These are phyloP conservation scores for Tineola bisselliella DNA, from an alignment of 2,888 invertebrate genomes.

Conservation along the genomic window DNA sequence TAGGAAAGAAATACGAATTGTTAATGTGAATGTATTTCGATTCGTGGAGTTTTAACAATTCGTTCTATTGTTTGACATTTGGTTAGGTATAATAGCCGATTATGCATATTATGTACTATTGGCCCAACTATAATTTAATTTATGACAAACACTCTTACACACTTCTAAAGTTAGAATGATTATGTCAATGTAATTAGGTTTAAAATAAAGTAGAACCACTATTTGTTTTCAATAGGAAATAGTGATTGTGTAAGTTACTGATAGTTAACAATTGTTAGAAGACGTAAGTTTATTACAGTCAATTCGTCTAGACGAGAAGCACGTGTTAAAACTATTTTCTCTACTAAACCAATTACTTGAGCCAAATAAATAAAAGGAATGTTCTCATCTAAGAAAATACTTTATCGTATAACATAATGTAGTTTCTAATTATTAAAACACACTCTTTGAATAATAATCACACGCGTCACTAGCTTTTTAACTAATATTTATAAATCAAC, in stretches of 20 bases:
- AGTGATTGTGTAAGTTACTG: not conserved
- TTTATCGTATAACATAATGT: too few species aligned
- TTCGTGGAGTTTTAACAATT: not conserved
- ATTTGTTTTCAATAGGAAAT: not conserved
- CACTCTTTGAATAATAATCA: not conserved
- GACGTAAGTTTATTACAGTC: slow-evolving; percentile 53
- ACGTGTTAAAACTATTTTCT: slow-evolving; percentile 61
- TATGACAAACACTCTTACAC: too few species aligned
- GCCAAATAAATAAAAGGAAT: slow-evolving; percentile 49
- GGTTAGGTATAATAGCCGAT: too few species aligned
- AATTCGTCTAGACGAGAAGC: slow-evolving; percentile 52
- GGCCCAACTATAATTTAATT: too few species aligned
- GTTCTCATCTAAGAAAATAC: slow-evolving; percentile 15
- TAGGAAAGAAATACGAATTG: not conserved
- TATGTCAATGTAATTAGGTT: too few species aligned
- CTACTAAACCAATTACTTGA: slow-evolving; percentile 54
- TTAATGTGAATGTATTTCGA: not conserved
- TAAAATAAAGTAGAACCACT: not conserved
- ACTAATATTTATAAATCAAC: too few species aligned
- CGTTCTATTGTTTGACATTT: too few species aligned
- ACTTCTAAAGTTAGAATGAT: too few species aligned
- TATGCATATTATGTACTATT: too few species aligned
- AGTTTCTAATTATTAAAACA: too few species aligned
- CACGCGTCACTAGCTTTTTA: not conserved
- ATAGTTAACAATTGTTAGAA: slow-evolving; percentile 1